Evolutionary conservation across 2,113 vertebrate species (phyloP).

Genomic region (Theropithecus gelada): DNA sequence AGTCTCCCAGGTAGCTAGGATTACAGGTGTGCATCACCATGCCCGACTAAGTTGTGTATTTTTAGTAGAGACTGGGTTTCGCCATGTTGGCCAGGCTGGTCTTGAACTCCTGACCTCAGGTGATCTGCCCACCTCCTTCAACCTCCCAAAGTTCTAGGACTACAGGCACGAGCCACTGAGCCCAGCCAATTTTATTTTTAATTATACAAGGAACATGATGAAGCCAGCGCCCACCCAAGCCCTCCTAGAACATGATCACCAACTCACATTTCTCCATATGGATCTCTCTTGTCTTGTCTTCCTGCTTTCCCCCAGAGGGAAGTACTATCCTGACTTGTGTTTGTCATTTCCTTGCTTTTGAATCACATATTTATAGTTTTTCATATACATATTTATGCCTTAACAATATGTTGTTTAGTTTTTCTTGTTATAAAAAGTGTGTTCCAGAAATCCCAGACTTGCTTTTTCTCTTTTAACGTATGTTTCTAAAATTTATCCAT

Average conservation of each 20-base stretch:
- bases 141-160: too few species aligned
- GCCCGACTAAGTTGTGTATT: too few species aligned
- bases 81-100: too few species aligned
- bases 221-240: not conserved
- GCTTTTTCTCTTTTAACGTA: not conserved
- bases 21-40: too few species aligned
- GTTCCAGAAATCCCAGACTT: conserved; percentile 24
- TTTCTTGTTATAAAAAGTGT: conserved; percentile 41
- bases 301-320: not conserved
- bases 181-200: not conserved
- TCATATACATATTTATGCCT: not conserved
- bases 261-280: not conserved
- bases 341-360: not conserved
- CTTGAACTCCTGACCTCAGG: too few species aligned
- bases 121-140: too few species aligned
- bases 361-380: conserved; percentile 26
- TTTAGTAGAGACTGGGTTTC: too few species aligned
- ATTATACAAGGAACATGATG: not conserved
- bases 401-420: conserved; percentile 57
- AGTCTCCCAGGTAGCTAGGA: too few species aligned
- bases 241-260: not conserved
- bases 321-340: not conserved
- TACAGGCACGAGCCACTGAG: too few species aligned
- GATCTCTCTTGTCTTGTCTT: not conserved
- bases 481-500: not conserved